Evolutionary conservation across 2,888 invertebrate species (phyloP).

Genomic region (Nebria salina): DNA sequence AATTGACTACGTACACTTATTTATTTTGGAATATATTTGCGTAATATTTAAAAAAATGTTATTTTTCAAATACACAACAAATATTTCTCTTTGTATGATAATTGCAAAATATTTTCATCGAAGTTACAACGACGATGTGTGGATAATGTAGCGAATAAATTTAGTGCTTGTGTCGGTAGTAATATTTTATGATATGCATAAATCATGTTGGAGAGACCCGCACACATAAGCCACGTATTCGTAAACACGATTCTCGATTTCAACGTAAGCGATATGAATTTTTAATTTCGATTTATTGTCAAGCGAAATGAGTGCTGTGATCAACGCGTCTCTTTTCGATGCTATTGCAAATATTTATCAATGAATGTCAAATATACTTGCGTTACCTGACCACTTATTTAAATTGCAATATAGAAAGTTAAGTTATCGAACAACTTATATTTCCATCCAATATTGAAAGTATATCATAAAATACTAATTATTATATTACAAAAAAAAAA

Average conservation of each 20-base stretch:
- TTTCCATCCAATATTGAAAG: too few relatives aligned
- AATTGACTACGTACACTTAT: too few relatives aligned
- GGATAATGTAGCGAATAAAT: background rate
- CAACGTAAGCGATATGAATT: background rate
- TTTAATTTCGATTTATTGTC: background rate
- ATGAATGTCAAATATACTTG: too few relatives aligned
- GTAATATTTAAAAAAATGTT: too few relatives aligned
- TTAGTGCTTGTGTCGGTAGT: background rate
- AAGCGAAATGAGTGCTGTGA: background rate
- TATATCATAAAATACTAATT: background rate
- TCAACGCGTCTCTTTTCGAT: too few relatives aligned
- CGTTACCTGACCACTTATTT: too few relatives aligned
- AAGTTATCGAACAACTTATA: too few relatives aligned
- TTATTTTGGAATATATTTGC: too few relatives aligned
- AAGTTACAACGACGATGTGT: background rate
- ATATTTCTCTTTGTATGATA: background rate
- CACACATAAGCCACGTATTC: background rate
- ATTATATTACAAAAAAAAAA: background rate
- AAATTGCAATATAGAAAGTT: too few relatives aligned
- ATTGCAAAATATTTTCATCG: slow-evolving; percentile 1
- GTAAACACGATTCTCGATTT: background rate
- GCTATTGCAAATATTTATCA: too few relatives aligned
- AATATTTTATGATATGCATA: background rate
- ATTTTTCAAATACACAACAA: too few relatives aligned
- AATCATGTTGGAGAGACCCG: background rate